Percentiles rank a stretch among this genome's conserved stretches.
phyloP scores from a whole-genome alignment of 1,140 invertebrate genomes.

The Magallana ariakensis region DNA sequence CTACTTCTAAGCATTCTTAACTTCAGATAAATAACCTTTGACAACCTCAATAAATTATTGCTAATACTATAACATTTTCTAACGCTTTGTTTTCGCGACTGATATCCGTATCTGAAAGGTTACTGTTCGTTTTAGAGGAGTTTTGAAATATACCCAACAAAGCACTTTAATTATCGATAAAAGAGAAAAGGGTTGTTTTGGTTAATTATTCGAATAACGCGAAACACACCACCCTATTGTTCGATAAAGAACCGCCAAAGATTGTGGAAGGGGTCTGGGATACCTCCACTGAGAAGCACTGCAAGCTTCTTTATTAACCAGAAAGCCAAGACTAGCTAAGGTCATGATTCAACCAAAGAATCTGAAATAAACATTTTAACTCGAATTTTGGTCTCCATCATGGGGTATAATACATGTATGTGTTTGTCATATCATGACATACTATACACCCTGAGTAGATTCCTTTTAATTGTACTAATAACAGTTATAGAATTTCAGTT shows the following conservation, averaged over 20 bases:
- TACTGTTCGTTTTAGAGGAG: slow-evolving; percentile 16
- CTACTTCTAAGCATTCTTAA: slow-evolving; percentile 13
- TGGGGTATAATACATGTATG: too few species aligned
- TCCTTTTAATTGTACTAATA: not conserved
- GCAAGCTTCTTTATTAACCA: slow-evolving; percentile 27
- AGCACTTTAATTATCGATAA: slow-evolving; percentile 35
- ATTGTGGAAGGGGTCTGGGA: slow-evolving; percentile 15
- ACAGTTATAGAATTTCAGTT: slow-evolving; percentile 12
- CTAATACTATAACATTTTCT: slow-evolving; percentile 1
- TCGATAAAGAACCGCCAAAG: slow-evolving; percentile 15
- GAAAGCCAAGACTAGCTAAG: not conserved
- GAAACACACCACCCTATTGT: slow-evolving; percentile 33
- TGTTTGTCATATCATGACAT: not conserved
- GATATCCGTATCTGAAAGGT: not conserved
- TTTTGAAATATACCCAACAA: slow-evolving; percentile 29
- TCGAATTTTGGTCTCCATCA: too few species aligned
- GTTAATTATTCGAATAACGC: slow-evolving; percentile 30
- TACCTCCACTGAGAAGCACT: slow-evolving; percentile 9
- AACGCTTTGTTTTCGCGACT: not conserved
- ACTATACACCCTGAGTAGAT: not conserved
- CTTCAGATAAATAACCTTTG: slow-evolving; percentile 23
- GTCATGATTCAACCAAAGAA: not conserved
- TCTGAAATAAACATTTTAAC: too few species aligned
- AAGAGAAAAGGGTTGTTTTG: slow-evolving; percentile 15
- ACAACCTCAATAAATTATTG: slow-evolving; percentile 30